Conservation (phyloP, 2,888 invertebrate genomes). For the Agrypnus murinus region DNA sequence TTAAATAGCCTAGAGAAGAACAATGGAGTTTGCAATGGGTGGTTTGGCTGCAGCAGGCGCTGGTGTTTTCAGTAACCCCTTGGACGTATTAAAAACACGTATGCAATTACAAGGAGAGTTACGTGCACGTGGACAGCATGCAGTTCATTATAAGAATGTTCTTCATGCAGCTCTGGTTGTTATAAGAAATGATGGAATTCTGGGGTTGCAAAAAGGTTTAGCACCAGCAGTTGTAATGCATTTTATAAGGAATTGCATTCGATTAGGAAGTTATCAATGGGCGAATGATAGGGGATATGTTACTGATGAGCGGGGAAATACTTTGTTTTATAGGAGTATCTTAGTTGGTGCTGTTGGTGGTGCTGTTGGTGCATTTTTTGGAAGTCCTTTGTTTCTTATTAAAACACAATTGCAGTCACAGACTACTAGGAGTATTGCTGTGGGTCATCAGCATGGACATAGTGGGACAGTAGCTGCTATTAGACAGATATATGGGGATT, state of each 20-base stretch:
- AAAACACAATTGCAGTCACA: slow-evolving; percentile 91
- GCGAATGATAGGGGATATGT: slow-evolving; percentile 80
- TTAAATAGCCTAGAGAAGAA: not conserved
- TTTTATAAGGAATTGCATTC: slow-evolving; percentile 87
- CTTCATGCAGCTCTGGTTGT: slow-evolving; percentile 88
- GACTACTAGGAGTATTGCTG: slow-evolving; percentile 83
- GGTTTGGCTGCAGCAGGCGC: slow-evolving; percentile 76
- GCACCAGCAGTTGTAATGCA: slow-evolving; percentile 91
- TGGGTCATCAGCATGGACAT: slow-evolving; percentile 88
- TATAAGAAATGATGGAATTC: slow-evolving; percentile 85
- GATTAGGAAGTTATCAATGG: slow-evolving; percentile 71
- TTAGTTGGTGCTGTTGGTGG: slow-evolving; percentile 78
- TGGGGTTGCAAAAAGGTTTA: slow-evolving; percentile 87
- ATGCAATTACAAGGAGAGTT: slow-evolving; percentile 84
- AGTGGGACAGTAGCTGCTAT: slow-evolving; percentile 74
- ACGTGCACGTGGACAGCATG: slow-evolving; percentile 76
- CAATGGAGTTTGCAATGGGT: slow-evolving; percentile 68
- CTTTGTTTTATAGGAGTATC: slow-evolving; percentile 72
- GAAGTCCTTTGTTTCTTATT: slow-evolving; percentile 87
- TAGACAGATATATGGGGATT: slow-evolving; percentile 72
- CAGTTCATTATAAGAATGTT: slow-evolving; percentile 81
- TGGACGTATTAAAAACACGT: slow-evolving; percentile 91
- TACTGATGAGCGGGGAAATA: slow-evolving; percentile 73
- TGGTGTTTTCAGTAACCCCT: slow-evolving; percentile 89
- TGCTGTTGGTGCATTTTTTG: slow-evolving; percentile 79